phyloP scores from a whole-genome alignment of 1,140 invertebrate genomes.

The Gryon sp. region DNA sequence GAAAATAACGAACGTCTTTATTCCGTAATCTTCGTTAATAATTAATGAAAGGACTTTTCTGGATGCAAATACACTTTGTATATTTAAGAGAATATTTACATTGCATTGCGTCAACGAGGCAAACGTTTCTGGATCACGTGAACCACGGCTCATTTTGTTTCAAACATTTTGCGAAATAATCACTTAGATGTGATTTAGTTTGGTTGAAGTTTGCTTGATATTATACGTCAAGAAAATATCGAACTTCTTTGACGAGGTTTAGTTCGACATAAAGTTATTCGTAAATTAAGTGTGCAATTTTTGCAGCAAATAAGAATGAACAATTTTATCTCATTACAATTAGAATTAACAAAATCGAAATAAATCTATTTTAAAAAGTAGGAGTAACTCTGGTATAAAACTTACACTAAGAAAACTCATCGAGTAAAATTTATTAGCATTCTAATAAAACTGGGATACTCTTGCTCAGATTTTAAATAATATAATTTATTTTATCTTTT shows the following conservation, averaged over 20 bases:
- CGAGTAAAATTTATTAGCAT: no score
- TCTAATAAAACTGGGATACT: no score
- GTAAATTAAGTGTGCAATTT: constrained; percentile 20
- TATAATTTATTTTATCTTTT: no score
- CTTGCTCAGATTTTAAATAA: no score
- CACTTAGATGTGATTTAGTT: constrained; percentile 26
- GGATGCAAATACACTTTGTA: constrained; percentile 6
- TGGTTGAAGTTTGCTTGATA: constrained; percentile 50
- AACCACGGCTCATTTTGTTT: constrained; percentile 17
- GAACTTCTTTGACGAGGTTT: constrained; percentile 17
- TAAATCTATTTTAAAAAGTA: constrained; percentile 25
- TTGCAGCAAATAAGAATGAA: constrained; percentile 12
- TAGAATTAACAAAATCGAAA: constrained; percentile 44
- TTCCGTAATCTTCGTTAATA: constrained; percentile 37
- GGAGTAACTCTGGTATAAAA: neutral
- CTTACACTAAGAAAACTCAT: no score
- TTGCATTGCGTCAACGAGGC: constrained; percentile 8
- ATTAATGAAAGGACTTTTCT: constrained; percentile 24
- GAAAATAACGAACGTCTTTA: constrained; percentile 27
- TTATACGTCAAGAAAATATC: constrained; percentile 44
- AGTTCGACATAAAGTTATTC: constrained; percentile 9
- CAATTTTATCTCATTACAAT: no score
- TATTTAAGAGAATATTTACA: constrained; percentile 20
- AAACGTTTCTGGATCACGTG: constrained; percentile 13
- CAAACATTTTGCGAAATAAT: constrained; percentile 33